Evolutionary conservation across 2,888 invertebrate genomes (phyloP), one percentile per base, ranked within the genome.

Genomic region (Temnothorax unifasciatus): DNA sequence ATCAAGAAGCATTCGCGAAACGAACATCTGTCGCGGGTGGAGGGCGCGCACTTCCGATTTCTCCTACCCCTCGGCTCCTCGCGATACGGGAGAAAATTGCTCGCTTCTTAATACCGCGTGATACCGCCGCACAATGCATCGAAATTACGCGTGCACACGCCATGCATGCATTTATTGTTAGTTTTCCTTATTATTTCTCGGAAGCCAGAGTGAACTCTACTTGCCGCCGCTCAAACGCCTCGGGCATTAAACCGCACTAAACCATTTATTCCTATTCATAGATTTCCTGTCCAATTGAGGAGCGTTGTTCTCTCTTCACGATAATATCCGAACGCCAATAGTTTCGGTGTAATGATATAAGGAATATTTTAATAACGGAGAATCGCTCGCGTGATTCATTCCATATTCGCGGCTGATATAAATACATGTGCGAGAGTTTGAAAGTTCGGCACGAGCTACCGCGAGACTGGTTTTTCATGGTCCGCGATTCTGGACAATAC

Each of bases 401-500:
- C 13, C 38, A 8, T 13, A 44, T 68, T 73, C 68, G 25, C 18
- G 13, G 21, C 61, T 79, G 66, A 84, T 79, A 73, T 63, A 21
- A 38, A 68, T 13, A 52, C 18, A 21, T 13, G 44, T 61, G 69
- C 54, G 29, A 41, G 47, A 25, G 66, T 44, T 38, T 34, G 84
- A 63, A 85, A 89, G 90, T 91, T 88, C 83, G 91, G 91, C 91
- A 90, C 91, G 91, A 90, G 90, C 90, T 87, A 89, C 77, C 83
- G 85, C 86, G 88, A 92, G 88, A 86, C 88, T 89, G 88, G 86
- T 84, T 93, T 90, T 93, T 93, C 92, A 93, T 92, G 93, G 88
- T 91, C 86, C 85, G 74, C 92, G 92, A 92, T 92, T 91, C 86
- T 85, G 93, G 92, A 93, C 93, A 93, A 93, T 93, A 89, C 90